Base-by-base conservation (phyloP, 2,113 vertebrate species). In the Petrocephalus zakoni region DNA sequence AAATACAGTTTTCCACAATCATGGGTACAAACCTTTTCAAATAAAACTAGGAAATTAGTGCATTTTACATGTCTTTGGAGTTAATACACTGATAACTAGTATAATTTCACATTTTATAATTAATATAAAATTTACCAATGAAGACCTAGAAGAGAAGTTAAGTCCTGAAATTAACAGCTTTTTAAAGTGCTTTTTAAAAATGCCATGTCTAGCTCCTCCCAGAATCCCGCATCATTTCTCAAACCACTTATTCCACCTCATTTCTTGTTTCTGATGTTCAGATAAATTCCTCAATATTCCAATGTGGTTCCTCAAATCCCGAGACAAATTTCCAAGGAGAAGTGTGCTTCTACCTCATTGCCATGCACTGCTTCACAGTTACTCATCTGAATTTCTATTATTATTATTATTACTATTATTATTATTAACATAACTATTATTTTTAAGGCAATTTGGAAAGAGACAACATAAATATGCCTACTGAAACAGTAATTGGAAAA, bases 401-500 rank as follows among this genome's bases (percentile, higher is more conserved):
- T 61, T n/a, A 61, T 61, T 17, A 61, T 61, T 61, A 82, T 81
- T 34, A 75, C 21, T 1, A 19, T 72, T 4, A 72, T 75, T 37
- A 68, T 11, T 64, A 68, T n/a, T n/a, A n/a, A n/a, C n/a, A n/a
- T 19, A 75, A 75, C 25, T 37, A 37, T 37, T 75, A 10, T 78
- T 42, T 75, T 78, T 78, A 7, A 49, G 8, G 19, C 46, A 11
- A 51, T 22, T 47, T 84, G 47, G 15, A 22, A 55, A 85, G 25
- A 2, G 19, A 51, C 9, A 72, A 21, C 4, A 68, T 22, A 84
- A 47, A 51, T n/a, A 84, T 84, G 42, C 22, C 81, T 64, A 42
- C 25, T 87, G 55, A 56, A 87, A 22, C 86, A 64, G 86, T 61
- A 64, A 64, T 91, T 93, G 92, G 92, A 92, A 94, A 95, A 94